Evolutionary conservation across 2,797 vertebrate genomes (phyloP).

Genomic region (Paguma larvata): DNA sequence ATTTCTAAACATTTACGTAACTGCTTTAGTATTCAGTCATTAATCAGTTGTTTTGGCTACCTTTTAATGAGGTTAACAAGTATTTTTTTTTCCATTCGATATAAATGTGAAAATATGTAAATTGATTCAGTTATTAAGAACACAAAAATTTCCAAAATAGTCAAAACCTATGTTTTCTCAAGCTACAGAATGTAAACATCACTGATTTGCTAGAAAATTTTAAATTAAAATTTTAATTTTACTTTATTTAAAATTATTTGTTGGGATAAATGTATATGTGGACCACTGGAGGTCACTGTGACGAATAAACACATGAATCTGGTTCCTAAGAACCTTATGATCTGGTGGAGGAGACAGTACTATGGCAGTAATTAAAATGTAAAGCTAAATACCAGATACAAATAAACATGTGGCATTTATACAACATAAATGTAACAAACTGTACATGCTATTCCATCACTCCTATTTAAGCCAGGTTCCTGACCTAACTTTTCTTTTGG

Average conservation of each 20-base stretch:
- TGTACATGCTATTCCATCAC: not conserved
- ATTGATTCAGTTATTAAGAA: not conserved
- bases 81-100: not conserved
- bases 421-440: not conserved
- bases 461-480: not conserved
- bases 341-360: not conserved
- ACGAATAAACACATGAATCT: not conserved
- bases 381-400: not conserved
- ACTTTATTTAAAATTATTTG: not conserved
- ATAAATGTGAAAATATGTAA: not conserved
- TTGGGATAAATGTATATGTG: not conserved
- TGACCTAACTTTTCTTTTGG: not conserved
- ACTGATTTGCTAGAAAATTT: not conserved
- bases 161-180: not conserved
- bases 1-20: not conserved
- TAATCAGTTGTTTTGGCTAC: not conserved
- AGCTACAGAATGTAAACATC: not conserved
- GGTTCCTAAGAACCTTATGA: not conserved
- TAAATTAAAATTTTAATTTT: constrained; percentile 11
- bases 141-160: not conserved
- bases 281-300: not conserved
- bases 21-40: not conserved
- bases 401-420: not conserved
- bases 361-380: not conserved
- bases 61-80: not conserved